A percentile compares a stretch with the other conserved stretches of the same genome.
Conservation (phyloP, 2,797 vertebrate species). For the Pithecia hirsuta region DNA sequence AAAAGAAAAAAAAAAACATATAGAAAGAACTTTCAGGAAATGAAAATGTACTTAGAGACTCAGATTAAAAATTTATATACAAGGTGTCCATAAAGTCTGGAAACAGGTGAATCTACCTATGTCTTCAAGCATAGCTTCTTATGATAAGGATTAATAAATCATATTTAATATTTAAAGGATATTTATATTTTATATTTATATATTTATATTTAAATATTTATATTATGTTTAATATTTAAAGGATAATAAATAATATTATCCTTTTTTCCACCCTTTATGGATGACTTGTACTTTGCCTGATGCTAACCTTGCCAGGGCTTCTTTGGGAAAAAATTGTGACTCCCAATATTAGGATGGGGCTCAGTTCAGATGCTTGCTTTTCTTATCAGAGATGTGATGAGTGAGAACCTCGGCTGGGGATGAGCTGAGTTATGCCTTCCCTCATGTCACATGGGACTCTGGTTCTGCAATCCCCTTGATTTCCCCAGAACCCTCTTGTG, state of each 20-base stretch:
- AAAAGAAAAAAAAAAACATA: rapidly evolving
- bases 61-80: not conserved
- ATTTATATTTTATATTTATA: not conserved
- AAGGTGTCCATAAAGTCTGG: not conserved
- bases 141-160: not conserved
- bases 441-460: not conserved
- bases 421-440: not conserved
- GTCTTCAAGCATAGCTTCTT: not conserved
- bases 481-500: too few relatives aligned
- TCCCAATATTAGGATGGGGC: not conserved
- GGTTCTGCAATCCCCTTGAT: not conserved
- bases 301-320: not conserved
- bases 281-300: not conserved
- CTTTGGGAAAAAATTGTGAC: not conserved
- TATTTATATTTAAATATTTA: not conserved
- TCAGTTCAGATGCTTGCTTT: not conserved
- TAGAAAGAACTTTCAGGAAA: not conserved
- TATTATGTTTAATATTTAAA: not conserved
- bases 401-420: not conserved
- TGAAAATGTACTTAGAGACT: not conserved
- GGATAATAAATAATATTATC: not conserved
- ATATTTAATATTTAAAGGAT: not conserved
- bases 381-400: not conserved
- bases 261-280: not conserved
- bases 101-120: not conserved